Evolutionary conservation across 1,140 invertebrate genomes (phyloP), one percentile per base, ranked within the genome.

Genomic region (Latrodectus geometricus): DNA sequence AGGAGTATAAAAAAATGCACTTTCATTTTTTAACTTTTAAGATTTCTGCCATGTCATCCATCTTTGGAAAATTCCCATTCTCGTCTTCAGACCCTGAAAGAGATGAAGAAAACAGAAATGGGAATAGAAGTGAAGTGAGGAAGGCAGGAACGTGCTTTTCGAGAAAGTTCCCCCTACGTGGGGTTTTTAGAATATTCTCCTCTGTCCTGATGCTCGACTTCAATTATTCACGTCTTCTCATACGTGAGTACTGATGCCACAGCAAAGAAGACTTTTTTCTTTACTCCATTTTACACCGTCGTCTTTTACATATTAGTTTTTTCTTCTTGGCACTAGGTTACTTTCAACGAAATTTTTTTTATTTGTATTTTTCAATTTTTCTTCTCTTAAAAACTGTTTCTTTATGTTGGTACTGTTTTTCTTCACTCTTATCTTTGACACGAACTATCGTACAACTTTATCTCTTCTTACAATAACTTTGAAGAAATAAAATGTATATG

Each of bases 1-100:
- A 78, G 14, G 23, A 65, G 48, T 35, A n/a, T 49, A 50, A 78
- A 20, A 20, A 48, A 50, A 23, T 52, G 49, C 56, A 68, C 66
- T 70, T 61, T 80, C 78, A 70, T 80, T 80, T 80, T 80, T 80
- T 69, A 80, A 80, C 66, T 80, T 70, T 54, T 54, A 80, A 70
- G 78, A 80, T 70, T 80, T 80, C 49, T 70, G 65, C 78, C 49
- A 9, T 70, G 78, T 70, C 78, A 80, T 80, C 78, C 66, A 80
- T 80, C 78, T 80, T 69, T 70, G 17, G 15, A 61, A 78, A 78
- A 66, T 78, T 78, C 78, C 78, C 78, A 80, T 80, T 80, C 78
- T 80, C 78, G 50, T 61, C 21, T 17, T 48, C 66, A 70, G 66
- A 21, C 14, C 21, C n/a, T 65, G 54, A 78, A 20, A 50, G 21